Evolutionary conservation across 2,888 invertebrate species (phyloP).

Genomic region (Apeira syringaria): DNA sequence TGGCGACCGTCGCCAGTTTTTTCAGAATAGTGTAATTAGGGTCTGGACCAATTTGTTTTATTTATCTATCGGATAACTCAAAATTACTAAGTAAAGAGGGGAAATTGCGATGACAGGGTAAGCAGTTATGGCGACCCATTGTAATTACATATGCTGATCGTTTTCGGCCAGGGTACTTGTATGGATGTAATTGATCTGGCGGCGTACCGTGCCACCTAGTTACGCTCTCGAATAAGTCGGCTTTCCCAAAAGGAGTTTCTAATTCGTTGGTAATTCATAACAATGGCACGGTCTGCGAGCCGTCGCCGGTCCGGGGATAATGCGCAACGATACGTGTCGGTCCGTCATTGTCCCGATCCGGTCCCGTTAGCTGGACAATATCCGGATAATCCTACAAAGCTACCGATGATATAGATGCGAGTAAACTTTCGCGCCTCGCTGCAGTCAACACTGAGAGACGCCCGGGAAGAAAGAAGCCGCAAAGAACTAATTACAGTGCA

Average conservation of each 20-base stretch:
- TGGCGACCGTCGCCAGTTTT: slow-evolving; percentile 79
- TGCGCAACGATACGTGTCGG: slow-evolving; percentile 75
- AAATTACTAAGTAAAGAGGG: slow-evolving; percentile 47
- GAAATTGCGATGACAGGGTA: slow-evolving; percentile 47
- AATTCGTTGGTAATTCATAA: slow-evolving; percentile 78
- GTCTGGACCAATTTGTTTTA: slow-evolving; percentile 64
- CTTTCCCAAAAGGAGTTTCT: slow-evolving; percentile 61
- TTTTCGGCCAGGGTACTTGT: slow-evolving; percentile 36
- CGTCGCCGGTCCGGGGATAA: slow-evolving; percentile 64
- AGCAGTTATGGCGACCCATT: slow-evolving; percentile 29
- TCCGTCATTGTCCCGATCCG: slow-evolving; percentile 53
- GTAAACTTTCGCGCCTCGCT: slow-evolving; percentile 76
- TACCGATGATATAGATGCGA: slow-evolving; percentile 66
- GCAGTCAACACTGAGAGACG: slow-evolving; percentile 65
- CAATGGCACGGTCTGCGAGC: slow-evolving; percentile 60
- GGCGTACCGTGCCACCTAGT: slow-evolving; percentile 71
- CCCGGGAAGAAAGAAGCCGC: slow-evolving; percentile 58
- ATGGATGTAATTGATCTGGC: slow-evolving; percentile 45
- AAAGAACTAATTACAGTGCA: slow-evolving; percentile 60
- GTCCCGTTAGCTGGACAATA: slow-evolving; percentile 75
- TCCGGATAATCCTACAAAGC: slow-evolving; percentile 75
- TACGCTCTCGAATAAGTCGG: slow-evolving; percentile 70
- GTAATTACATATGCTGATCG: slow-evolving; percentile 31
- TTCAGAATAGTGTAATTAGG: slow-evolving; percentile 73
- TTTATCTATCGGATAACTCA: slow-evolving; percentile 58